Evolutionary conservation across 2,113 vertebrate species (phyloP).

Genomic region (Cichladusa arquata): DNA sequence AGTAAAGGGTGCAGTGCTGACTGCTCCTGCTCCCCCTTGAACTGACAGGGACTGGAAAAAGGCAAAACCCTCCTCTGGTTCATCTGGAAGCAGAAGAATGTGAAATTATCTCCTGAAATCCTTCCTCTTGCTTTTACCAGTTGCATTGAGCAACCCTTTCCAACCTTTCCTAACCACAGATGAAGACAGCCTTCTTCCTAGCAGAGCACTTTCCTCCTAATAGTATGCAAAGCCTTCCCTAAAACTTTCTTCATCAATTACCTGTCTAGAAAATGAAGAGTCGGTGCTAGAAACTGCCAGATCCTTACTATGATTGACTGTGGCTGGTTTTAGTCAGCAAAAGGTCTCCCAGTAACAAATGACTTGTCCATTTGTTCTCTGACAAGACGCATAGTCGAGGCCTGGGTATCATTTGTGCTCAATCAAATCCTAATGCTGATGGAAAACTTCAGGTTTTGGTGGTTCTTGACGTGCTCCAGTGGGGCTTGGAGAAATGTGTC

Average conservation of each 20-base stretch:
- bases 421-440: conserved; percentile 34
- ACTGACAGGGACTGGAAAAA: background rate
- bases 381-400: background rate
- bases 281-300: conserved; percentile 9
- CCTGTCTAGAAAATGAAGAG: conserved; percentile 31
- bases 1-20: background rate
- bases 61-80: background rate
- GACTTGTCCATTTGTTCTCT: conserved; percentile 14
- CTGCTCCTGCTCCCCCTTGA: background rate
- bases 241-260: conserved; percentile 41
- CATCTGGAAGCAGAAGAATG: background rate
- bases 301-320: conserved; percentile 47
- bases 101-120: background rate
- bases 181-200: background rate
- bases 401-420: background rate
- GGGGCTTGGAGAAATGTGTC: background rate
- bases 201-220: background rate
- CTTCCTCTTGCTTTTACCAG: background rate
- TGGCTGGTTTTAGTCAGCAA: conserved; percentile 18
- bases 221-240: background rate
- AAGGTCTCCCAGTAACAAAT: conserved; percentile 53
- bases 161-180: background rate
- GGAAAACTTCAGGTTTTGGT: background rate
- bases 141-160: background rate
- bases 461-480: background rate